A percentile compares a stretch with the other conserved stretches of the same genome.
Evolutionary conservation across 1,140 invertebrate genomes (phyloP).

Genomic region (Diachasmimorpha longicaudata): DNA sequence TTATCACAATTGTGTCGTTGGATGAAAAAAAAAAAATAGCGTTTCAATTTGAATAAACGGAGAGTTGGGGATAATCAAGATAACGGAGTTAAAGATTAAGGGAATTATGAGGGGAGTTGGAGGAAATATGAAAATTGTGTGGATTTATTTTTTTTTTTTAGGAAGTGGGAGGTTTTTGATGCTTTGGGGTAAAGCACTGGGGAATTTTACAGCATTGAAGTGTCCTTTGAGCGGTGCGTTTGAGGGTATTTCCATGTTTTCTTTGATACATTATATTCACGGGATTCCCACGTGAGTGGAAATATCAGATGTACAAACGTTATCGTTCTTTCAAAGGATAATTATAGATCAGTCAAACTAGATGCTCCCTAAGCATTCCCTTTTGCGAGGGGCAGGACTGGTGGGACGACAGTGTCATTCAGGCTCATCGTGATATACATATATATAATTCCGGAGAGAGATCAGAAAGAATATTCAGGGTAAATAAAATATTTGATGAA

Average conservation of each 20-base stretch:
- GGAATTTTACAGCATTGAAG: background rate
- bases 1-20: background rate
- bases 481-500: background rate
- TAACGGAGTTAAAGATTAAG: background rate
- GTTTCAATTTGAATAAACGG: background rate
- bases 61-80: background rate
- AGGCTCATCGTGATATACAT: too few species aligned
- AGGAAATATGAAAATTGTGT: background rate
- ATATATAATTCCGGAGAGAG: too few species aligned
- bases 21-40: background rate
- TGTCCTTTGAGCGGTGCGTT: background rate
- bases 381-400: background rate
- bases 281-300: background rate
- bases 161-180: too few species aligned
- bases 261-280: background rate
- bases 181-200: too few species aligned
- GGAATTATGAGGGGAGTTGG: background rate
- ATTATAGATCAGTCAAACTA: background rate
- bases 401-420: too few species aligned
- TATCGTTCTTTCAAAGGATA: background rate
- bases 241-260: background rate
- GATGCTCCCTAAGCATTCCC: background rate
- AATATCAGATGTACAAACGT: background rate
- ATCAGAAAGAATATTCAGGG: too few species aligned
- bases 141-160: too few species aligned